Evolutionary conservation across 2,888 invertebrate genomes (phyloP), one percentile per base, ranked within the genome.

Genomic region (Diarsia mendica): DNA sequence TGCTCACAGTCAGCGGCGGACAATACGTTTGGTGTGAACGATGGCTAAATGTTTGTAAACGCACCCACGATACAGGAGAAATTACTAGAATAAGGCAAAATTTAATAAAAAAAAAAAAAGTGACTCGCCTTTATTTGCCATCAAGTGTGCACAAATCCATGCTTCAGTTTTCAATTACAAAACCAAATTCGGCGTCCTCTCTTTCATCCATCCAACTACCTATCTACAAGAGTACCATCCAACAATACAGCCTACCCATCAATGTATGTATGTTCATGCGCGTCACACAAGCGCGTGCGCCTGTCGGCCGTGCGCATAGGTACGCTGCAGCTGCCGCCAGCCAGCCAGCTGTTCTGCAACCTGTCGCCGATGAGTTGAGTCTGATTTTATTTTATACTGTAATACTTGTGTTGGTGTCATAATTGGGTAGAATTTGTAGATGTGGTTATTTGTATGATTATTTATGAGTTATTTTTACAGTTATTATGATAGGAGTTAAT

Each of bases 201-300:
- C 39, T n/a, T 10, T 13, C 13, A 48, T 46, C 44, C 11, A 33
- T 3, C n/a, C 69, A 20, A 53, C n/a, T n/a, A 71, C 18, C 23
- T 28, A 28, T 28, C 20, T 60, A 79, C 8, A 11, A 28, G 67
- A 44, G n/a, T 23, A 44, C 58, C 13, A 74, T 44, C 15, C 2
- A 23, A 28, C 51, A 10, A 46, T 63, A 33, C 39, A n/a, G 55
- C 13, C 20, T 49, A 55, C 75, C 48, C 68, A 77, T 75, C 77
- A 78, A 84, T 83, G 79, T 88, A 84, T 83, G 79, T 88, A 88
- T 78, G 69, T 68, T 71, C 61, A 74, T 58, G 49, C 15, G 48
- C 46, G 28, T 20, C 58, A 60, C 63, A 78, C 70, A 82, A 70
- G 74, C 70, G 74, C 65, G 1, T 23, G 76, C 66, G 79, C 39